Evolutionary conservation across 2,113 vertebrate species (phyloP), one percentile per base, ranked within the genome.

Genomic region (Mustelus asterias): DNA sequence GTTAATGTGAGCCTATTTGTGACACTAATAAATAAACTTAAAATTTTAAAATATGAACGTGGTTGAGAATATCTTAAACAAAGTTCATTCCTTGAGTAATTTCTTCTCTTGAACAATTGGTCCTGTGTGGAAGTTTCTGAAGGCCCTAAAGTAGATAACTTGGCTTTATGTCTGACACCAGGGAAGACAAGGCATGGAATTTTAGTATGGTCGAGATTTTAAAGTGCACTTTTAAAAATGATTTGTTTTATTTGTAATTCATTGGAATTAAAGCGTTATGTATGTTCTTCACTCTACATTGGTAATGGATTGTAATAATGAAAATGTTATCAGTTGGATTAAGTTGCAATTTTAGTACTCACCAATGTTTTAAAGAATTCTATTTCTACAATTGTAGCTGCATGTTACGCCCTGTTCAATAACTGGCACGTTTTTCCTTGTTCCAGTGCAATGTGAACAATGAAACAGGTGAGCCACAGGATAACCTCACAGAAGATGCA

Each of bases 401-500:
- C 8, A 2, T 63, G 14, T 48, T 29, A 24, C 1, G 5, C 2
- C 37, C 0, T 83, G 37, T n/a, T 20, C 60, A 93, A 24, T 41
- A 65, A 93, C 7, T 10, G 2, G 7, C 26, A 20, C 9, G 0
- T 41, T 48, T 24, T 24, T 54, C 93, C n/a, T 54, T 0, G 67
- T 95, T 95, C 41, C 97, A 99, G 99, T 98, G 98, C 96, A 95
- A 98, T 0, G 29, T 97, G 0, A 97, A 99, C 0, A 0, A 0
- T 0, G 97, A 97, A 0, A 97, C 97, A 0, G 98, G 98, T 0
- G 97, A 97, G 2, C 98, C 98, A 0, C 96, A 98, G 95, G 98
- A 99, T 3, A 97, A 97, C 0, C 97, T 99, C 92, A 96, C 96
- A 0, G 60, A 96, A 0, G 98, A 99, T n/a, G 98, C 97, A 0